Evolutionary conservation across 2,113 vertebrate species (phyloP).

Genomic region (Mastomys natalensis): DNA sequence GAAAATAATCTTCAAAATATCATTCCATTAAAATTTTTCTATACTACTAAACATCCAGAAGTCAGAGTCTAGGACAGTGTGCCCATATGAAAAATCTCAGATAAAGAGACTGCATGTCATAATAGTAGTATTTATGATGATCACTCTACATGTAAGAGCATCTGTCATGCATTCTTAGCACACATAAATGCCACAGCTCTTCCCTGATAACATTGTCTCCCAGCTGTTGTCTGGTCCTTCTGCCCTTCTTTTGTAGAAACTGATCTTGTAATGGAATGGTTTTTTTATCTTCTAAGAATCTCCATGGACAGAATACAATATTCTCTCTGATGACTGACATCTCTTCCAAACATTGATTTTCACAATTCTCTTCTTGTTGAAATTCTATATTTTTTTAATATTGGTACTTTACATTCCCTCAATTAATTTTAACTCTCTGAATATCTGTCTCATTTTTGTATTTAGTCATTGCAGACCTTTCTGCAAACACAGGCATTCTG

Average conservation of each 20-base stretch:
- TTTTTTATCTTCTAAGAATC: background rate
- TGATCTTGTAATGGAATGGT: background rate
- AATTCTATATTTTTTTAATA: background rate
- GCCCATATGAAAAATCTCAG: background rate
- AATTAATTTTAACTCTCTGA: background rate
- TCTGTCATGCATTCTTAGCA: background rate
- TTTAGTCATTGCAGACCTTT: background rate
- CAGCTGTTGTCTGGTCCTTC: background rate
- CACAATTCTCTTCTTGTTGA: background rate
- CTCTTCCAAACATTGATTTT: background rate
- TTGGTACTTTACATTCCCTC: background rate
- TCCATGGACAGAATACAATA: background rate
- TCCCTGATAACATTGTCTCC: background rate
- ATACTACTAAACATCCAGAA: conserved; percentile 27
- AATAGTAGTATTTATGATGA: background rate
- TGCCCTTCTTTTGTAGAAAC: background rate
- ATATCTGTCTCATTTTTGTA: background rate
- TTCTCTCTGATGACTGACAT: background rate
- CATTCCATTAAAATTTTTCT: conserved; percentile 57
- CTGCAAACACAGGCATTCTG: background rate
- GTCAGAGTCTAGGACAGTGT: background rate
- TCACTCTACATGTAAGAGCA: background rate
- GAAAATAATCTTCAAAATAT: conserved; percentile 54
- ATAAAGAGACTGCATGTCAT: background rate
- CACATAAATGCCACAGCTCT: background rate